Base-by-base conservation (phyloP, 2,888 invertebrate species). In the Cephus nigrinus region DNA sequence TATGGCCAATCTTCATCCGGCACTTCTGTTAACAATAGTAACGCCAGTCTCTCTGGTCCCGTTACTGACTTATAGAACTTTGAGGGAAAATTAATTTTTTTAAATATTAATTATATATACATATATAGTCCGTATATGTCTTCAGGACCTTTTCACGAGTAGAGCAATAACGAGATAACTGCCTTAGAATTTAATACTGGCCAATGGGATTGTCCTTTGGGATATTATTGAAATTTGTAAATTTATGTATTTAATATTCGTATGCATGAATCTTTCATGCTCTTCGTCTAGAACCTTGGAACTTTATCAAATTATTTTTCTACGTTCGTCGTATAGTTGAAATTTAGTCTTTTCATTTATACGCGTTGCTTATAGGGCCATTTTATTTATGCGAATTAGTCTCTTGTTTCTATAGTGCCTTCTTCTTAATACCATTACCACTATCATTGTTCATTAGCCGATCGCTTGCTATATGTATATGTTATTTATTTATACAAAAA, bases 41-140 rank as follows among this genome's bases (percentile, higher is more conserved):
- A 80, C 74, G 75, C 83, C 69, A 87, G 86, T 40, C 81, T 87
- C 33, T 83, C 84, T 3, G 90, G 90, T 35, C 90, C 90, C 11
- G 90, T 90, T 33, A 90, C 90, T 15, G 90, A 90, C 80, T 88
- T 90, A 15, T 90, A 80, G 85, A 34, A 34, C n/a, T 73, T 30
- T 33, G n/a, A 33, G 31, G 11, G 12, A 34, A 32, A 15, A 31
- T 35, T 12, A 2, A 68, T 33, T 72, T 73, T 11, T 32, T 76
- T 30, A 55, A 73, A 12, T 35, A 30, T 76, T 34, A 34, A 76
- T n/a, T 76, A 34, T 9, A 76, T 12, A 35, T 35, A 12, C 11
- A 35, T 34, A 74, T 75, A 68, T 55, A 12, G 12, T 32, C 31
- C 71, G 4, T 71, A 12, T 31, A 31, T 55, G 55, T 23, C 23